Evolutionary conservation across 2,888 invertebrate species (phyloP).

Genomic region (Philopedon plagiatum): DNA sequence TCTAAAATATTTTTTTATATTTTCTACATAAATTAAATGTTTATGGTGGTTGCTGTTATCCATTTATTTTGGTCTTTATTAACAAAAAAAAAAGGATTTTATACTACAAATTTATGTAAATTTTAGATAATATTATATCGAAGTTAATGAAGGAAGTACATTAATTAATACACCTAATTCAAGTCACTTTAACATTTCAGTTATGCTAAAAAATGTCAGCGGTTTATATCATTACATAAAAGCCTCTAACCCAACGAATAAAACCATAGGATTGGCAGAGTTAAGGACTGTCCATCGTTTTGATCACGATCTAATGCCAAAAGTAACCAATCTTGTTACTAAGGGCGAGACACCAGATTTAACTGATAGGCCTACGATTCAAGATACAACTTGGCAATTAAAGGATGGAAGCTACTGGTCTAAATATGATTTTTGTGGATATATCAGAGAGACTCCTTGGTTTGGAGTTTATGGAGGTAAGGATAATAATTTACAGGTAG

Average conservation of each 20-base stretch:
- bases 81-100: no score
- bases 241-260: slow-evolving; percentile 27
- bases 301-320: slow-evolving; percentile 32
- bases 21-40: no score
- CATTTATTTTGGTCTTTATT: no score
- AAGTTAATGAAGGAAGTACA: no score
- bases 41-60: no score
- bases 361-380: slow-evolving; percentile 26
- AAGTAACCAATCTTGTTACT: slow-evolving; percentile 29
- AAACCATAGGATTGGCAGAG: slow-evolving; percentile 20
- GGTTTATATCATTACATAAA: slow-evolving; percentile 36
- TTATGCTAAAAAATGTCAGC: slow-evolving; percentile 22
- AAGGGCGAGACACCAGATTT: slow-evolving; percentile 29
- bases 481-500: no score
- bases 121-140: no score
- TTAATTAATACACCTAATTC: no score
- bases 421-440: slow-evolving; percentile 38
- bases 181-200: background rate
- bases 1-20: no score
- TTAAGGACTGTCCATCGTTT: slow-evolving; percentile 33
- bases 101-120: no score
- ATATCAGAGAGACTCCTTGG: slow-evolving; percentile 38
- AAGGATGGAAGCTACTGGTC: slow-evolving; percentile 36
- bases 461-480: slow-evolving; percentile 41
- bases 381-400: slow-evolving; percentile 39